Percentiles rank a stretch among this genome's conserved stretches.
Evolutionary conservation across 2,888 invertebrate species (phyloP).

Genomic region (Hirtodrosophila cameraria): DNA sequence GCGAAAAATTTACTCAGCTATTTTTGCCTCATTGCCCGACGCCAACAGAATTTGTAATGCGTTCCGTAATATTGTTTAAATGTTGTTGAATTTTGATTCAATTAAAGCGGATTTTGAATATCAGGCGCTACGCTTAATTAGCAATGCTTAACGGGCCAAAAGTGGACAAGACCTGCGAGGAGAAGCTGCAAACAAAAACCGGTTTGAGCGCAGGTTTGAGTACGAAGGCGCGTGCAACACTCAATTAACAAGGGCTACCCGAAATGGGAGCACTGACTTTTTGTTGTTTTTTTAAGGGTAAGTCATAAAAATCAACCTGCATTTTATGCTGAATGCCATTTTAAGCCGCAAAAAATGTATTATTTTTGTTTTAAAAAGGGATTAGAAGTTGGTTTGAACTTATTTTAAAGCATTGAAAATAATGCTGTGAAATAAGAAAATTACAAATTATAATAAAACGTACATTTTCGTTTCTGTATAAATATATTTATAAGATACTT

Average conservation of each 20-base stretch:
- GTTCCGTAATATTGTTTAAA: conserved; percentile 60
- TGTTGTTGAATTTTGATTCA: conserved; percentile 61
- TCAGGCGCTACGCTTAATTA: conserved; percentile 66
- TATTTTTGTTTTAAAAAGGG: no score
- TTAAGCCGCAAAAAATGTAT: no score
- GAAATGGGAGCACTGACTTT: conserved; percentile 15
- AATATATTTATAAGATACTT: no score
- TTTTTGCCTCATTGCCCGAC: conserved; percentile 57
- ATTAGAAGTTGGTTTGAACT: no score
- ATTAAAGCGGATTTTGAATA: conserved; percentile 67
- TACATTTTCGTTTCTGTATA: no score
- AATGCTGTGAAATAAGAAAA: no score
- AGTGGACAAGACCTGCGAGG: conserved; percentile 6
- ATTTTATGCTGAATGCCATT: conserved; percentile 3
- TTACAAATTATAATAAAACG: no score
- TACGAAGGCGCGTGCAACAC: conserved; percentile 35
- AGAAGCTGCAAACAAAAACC: conserved; percentile 18
- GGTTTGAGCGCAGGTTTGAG: conserved; percentile 2
- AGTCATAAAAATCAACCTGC: conserved; percentile 10
- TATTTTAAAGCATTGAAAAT: no score
- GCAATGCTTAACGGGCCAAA: conserved; percentile 31
- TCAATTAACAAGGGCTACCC: conserved; percentile 17
- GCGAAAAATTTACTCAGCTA: conserved; percentile 56
- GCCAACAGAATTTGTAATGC: conserved; percentile 68
- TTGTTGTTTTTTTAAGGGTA: conserved; percentile 8